Conservation (phyloP, 2,113 vertebrate species). For the Stictonetta naevosa region DNA sequence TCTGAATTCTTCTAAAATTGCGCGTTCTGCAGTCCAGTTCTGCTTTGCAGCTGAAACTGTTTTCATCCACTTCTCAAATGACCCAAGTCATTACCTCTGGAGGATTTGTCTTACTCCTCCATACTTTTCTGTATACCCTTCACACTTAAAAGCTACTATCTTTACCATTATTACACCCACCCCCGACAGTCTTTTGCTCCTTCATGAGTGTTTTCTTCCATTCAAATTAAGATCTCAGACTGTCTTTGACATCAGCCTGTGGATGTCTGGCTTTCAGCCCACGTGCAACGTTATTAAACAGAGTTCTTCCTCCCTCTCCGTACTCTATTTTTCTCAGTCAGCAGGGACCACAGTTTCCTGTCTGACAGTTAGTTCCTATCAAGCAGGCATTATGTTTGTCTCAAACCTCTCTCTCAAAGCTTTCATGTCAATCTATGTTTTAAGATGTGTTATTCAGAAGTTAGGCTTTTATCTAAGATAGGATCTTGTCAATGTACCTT, state of each 20-base stretch:
- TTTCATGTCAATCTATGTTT: neutral
- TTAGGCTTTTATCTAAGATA: neutral
- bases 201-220: neutral
- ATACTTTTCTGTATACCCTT: neutral
- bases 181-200: neutral
- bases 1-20: neutral
- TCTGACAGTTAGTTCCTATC: neutral
- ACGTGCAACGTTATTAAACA: neutral
- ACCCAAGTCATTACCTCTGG: neutral
- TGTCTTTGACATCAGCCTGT: neutral
- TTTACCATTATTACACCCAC: too few relatives aligned
- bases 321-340: neutral
- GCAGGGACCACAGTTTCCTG: neutral
- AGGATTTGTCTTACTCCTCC: neutral
- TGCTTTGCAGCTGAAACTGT: neutral
- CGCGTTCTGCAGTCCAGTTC: neutral
- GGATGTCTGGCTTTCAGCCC: neutral
- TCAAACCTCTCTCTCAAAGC: neutral
- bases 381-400: neutral
- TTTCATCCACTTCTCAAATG: neutral
- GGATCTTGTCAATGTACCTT: neutral
- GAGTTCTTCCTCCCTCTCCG: rapidly evolving
- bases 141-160: neutral
- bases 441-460: neutral
- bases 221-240: neutral